These are phyloP conservation scores for Paradoxurus hermaphroditus DNA, from an alignment of 2,113 vertebrate species.

Conservation along the genomic window DNA sequence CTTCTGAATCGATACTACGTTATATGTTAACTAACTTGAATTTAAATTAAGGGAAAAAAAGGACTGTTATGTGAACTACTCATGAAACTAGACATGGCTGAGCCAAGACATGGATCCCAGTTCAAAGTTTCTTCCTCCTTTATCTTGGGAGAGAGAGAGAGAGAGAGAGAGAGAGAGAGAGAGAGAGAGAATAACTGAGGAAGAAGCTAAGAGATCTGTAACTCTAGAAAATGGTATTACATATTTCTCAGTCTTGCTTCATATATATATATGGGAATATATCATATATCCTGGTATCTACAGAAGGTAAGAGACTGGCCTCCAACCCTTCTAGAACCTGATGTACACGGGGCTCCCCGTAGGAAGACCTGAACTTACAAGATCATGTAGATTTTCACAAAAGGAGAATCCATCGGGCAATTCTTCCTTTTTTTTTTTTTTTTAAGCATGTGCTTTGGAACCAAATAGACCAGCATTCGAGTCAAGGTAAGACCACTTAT, in stretches of 20 bases:
- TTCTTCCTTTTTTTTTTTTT: not conserved
- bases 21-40: too few relatives aligned
- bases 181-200: not conserved
- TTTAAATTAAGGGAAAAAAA: too few relatives aligned
- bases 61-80: not conserved
- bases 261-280: not conserved
- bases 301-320: not conserved
- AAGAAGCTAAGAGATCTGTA: not conserved
- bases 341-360: not conserved
- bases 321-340: not conserved
- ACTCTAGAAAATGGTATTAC: not conserved
- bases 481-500: not conserved
- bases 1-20: too few relatives aligned
- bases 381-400: not conserved
- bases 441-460: not conserved
- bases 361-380: not conserved
- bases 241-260: not conserved
- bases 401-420: not conserved
- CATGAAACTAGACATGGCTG: not conserved
- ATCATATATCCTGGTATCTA: not conserved
- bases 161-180: not conserved
- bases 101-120: not conserved
- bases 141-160: not conserved
- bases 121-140: not conserved
- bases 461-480: conserved; percentile 10